Conservation (phyloP, 2,888 invertebrate species). For the Rotaria sp. region DNA sequence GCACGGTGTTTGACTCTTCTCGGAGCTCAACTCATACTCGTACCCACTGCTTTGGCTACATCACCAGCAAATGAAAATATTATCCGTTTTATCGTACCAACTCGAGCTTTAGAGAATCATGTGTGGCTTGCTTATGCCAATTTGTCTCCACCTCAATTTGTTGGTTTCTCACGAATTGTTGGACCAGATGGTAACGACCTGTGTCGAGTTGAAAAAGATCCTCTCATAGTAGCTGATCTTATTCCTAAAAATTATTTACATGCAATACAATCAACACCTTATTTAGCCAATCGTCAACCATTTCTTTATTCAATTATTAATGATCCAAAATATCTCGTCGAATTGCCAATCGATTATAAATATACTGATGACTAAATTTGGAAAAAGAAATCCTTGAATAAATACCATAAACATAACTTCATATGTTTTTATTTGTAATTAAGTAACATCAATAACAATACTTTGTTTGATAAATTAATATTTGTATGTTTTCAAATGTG, state of each 20-base stretch:
- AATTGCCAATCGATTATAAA: background rate
- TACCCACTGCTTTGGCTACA: background rate
- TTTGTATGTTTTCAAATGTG: no score
- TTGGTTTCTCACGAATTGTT: background rate
- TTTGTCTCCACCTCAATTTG: background rate
- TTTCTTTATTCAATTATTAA: background rate
- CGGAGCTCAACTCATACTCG: background rate
- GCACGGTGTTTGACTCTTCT: background rate
- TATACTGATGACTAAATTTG: background rate
- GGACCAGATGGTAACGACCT: constrained; percentile 13
- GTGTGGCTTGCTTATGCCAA: constrained; percentile 23
- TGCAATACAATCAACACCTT: background rate
- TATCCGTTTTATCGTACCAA: background rate
- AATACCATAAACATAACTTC: no score
- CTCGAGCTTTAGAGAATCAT: constrained; percentile 19
- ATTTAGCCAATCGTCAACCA: background rate
- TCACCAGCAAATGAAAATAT: background rate
- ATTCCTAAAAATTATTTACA: background rate
- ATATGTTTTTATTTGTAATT: no score
- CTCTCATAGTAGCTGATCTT: background rate
- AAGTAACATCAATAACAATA: no score
- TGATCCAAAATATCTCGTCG: background rate
- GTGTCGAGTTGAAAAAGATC: constrained; percentile 2
- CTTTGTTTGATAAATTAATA: no score
- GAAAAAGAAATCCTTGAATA: no score